These are phyloP conservation scores for Fulica atra DNA, from an alignment of 2,113 vertebrate species.

Conservation along the genomic window DNA sequence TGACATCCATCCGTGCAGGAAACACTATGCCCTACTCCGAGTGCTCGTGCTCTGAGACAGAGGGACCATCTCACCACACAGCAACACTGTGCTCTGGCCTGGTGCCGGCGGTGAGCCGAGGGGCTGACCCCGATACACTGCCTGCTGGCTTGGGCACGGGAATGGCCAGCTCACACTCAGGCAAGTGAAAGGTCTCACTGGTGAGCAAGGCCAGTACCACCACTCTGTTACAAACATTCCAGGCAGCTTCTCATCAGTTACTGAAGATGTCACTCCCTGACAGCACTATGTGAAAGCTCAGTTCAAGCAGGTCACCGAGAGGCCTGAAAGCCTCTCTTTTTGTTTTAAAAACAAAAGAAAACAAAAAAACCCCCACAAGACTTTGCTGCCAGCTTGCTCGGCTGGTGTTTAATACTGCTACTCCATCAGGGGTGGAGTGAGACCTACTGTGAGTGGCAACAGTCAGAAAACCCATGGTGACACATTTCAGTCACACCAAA, in stretches of 20 bases:
- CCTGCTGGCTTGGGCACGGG: not conserved
- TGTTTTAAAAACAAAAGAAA: no score
- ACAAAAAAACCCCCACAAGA: no score
- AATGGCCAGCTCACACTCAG: not conserved
- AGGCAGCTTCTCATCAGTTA: not conserved
- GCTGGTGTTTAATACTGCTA: no score
- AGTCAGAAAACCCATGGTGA: not conserved
- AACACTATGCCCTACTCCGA: not conserved
- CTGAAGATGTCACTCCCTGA: not conserved
- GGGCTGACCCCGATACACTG: not conserved
- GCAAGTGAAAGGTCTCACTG: not conserved
- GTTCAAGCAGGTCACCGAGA: not conserved
- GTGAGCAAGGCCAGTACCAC: not conserved
- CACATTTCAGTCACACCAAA: not conserved
- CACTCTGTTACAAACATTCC: not conserved
- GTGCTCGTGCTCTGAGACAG: not conserved
- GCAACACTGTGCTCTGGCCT: not conserved
- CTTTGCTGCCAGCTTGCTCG: no score
- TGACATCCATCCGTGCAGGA: not conserved
- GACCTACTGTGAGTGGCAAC: no score
- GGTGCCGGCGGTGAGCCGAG: rapidly evolving
- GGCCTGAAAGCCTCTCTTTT: not conserved
- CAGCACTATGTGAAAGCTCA: not conserved
- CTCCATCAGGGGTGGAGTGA: no score
- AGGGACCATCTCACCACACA: not conserved